phyloP scores from a whole-genome alignment of 1,140 invertebrate genomes.

The Cecropterus lyciades region DNA sequence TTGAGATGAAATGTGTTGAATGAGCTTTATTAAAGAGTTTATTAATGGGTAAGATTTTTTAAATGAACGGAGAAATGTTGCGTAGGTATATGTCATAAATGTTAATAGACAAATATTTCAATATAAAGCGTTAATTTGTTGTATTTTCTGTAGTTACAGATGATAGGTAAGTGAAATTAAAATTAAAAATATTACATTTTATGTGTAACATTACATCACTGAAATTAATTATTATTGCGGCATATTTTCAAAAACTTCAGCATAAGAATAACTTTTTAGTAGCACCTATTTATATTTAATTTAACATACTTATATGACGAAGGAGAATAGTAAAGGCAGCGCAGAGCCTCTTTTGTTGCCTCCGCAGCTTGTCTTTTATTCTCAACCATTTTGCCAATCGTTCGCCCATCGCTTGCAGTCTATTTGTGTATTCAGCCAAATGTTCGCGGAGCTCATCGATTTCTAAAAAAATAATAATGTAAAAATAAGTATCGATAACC shows the following conservation, averaged over 20 bases:
- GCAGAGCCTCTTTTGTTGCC: slow-evolving; percentile 74
- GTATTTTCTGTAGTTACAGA: too few species aligned
- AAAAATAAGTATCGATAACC: too few species aligned
- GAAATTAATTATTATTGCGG: too few species aligned
- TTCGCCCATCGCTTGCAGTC: slow-evolving; percentile 59
- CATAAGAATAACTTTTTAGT: too few species aligned
- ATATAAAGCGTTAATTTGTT: too few species aligned
- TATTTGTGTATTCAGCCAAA: slow-evolving; percentile 53
- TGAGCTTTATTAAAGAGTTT: slow-evolving; percentile 1
- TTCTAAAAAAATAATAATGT: slow-evolving; percentile 56
- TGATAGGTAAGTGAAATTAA: too few species aligned
- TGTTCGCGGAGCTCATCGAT: slow-evolving; percentile 59
- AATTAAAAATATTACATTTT: too few species aligned
- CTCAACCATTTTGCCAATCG: slow-evolving; percentile 65
- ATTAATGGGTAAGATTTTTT: not conserved
- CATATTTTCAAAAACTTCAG: too few species aligned
- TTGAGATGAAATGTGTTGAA: slow-evolving; percentile 16
- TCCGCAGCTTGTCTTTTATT: slow-evolving; percentile 58
- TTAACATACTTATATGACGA: slow-evolving; percentile 66
- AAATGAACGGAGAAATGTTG: not conserved
- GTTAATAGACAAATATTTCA: too few species aligned
- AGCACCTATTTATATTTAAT: not conserved
- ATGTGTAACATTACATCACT: too few species aligned
- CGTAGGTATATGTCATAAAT: too few species aligned
- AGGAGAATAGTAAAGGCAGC: slow-evolving; percentile 69